phyloP scores from a whole-genome alignment of 2,113 vertebrate genomes.

The Upupa epops region DNA sequence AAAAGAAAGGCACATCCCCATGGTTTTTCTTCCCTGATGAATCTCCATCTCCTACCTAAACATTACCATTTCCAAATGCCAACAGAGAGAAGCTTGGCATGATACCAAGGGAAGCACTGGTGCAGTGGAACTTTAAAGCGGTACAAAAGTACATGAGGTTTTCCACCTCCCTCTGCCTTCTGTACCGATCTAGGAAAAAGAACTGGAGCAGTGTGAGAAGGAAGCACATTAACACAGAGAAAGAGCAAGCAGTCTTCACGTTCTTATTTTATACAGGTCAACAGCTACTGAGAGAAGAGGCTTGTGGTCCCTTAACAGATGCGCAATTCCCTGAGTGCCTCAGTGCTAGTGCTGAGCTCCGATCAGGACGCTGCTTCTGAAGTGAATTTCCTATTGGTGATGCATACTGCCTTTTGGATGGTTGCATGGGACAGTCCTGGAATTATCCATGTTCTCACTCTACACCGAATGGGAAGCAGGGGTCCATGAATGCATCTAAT shows the following conservation, averaged over 20 bases:
- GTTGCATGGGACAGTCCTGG: not conserved
- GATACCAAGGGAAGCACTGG: not conserved
- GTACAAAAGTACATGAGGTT: not conserved
- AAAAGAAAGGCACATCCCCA: not conserved
- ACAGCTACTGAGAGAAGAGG: not conserved
- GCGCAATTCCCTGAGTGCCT: not conserved
- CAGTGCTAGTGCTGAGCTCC: not conserved
- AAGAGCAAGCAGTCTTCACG: not conserved
- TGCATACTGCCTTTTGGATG: not conserved
- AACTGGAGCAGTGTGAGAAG: not conserved
- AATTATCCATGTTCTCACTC: not conserved
- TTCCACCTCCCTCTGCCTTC: not conserved
- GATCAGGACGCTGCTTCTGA: not conserved
- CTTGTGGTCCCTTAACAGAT: not conserved
- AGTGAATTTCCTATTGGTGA: not conserved
- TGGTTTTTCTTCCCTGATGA: not conserved
- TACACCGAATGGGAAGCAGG: not conserved
- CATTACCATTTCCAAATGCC: not conserved
- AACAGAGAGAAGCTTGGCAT: not conserved
- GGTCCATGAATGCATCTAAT: not conserved
- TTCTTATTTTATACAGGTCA: not conserved
- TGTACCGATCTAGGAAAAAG: not conserved
- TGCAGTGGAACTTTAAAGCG: not conserved
- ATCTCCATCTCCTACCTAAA: not conserved
- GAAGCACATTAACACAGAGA: not conserved